Evolutionary conservation across 2,797 vertebrate species (phyloP).

Genomic region (Borostomias antarcticus): DNA sequence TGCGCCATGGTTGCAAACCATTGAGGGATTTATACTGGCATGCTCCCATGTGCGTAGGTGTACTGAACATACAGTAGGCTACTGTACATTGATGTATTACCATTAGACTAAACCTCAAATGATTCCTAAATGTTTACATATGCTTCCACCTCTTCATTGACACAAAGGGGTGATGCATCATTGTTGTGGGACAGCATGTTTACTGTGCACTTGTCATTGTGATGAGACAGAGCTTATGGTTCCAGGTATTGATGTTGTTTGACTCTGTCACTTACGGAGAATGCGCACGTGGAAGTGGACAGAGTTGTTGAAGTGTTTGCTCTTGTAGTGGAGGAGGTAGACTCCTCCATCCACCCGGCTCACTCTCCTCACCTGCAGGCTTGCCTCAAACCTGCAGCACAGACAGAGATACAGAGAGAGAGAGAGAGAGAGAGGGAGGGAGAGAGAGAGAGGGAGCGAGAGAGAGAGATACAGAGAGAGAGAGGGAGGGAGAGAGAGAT

Average conservation of each 20-base stretch:
- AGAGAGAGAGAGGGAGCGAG: neutral
- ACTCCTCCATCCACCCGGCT: slow-evolving; percentile 74
- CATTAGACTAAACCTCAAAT: no score
- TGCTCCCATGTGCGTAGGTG: no score
- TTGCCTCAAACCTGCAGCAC: slow-evolving; percentile 66
- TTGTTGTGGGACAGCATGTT: no score
- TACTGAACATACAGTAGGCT: no score
- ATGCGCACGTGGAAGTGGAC: slow-evolving; percentile 76
- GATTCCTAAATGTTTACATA: no score
- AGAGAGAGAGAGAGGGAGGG: neutral
- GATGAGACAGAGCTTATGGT: no score
- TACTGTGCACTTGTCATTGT: no score
- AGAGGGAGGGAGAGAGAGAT: neutral
- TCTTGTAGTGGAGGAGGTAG: slow-evolving; percentile 77
- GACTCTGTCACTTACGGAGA: slow-evolving; percentile 74
- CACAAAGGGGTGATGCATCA: no score
- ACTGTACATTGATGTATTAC: no score
- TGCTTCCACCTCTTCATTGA: no score
- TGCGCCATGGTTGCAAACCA: no score
- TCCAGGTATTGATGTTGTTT: neutral
- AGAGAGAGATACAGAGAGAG: neutral
- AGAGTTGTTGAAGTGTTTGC: slow-evolving; percentile 53
- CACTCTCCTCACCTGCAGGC: slow-evolving; percentile 71
- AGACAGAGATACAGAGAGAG: neutral
- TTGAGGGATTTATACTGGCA: no score